These are phyloP conservation scores for Pristionchus japonicus DNA, from an alignment of 2,888 invertebrate species.

Conservation along the genomic window DNA sequence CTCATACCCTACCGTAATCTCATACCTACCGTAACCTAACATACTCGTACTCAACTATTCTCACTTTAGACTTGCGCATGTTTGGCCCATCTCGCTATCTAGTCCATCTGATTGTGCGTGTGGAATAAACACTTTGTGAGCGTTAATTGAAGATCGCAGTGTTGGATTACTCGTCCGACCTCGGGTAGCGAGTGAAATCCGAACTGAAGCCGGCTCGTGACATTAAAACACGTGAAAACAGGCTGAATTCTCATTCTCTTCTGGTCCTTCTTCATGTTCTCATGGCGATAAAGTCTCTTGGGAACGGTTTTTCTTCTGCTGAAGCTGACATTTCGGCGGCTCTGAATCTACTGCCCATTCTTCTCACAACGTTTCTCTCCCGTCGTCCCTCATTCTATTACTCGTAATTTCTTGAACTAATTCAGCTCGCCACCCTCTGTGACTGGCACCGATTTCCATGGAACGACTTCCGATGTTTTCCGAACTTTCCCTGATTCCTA, in stretches of 20 bases:
- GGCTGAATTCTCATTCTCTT: neutral
- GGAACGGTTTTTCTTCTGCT: neutral
- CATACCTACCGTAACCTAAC: neutral
- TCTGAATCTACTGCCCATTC: too few species aligned
- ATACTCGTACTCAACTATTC: neutral
- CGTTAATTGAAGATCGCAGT: slow-evolving; percentile 33
- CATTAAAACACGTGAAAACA: neutral
- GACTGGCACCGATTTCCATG: neutral
- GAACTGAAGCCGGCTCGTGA: neutral
- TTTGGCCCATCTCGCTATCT: neutral
- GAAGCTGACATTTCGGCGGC: neutral
- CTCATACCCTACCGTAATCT: neutral
- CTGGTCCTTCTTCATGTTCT: neutral
- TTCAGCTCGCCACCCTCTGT: neutral
- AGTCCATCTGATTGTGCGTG: neutral
- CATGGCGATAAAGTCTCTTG: neutral
- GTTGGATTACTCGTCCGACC: neutral
- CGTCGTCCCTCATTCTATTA: neutral
- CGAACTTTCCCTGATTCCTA: neutral
- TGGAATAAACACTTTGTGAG: slow-evolving; percentile 35
- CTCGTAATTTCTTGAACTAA: neutral
- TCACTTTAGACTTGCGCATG: too few species aligned
- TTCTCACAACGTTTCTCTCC: neutral
- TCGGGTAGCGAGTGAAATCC: neutral
- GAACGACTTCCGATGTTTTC: neutral